These are phyloP conservation scores for Drosophila rubida DNA, from an alignment of 2,888 invertebrate genomes.

Conservation along the genomic window DNA sequence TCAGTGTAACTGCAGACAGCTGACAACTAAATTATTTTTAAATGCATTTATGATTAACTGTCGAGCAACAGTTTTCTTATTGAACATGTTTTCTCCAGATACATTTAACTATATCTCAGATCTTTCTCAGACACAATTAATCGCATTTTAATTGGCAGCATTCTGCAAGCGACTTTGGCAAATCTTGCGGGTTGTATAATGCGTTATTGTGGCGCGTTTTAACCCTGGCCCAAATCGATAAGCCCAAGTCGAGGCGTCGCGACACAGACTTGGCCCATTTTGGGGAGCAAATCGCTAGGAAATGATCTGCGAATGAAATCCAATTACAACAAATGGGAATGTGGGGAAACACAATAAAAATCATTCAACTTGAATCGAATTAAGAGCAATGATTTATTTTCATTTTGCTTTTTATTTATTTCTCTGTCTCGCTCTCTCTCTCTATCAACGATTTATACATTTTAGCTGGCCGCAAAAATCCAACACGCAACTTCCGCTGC, in stretches of 20 bases:
- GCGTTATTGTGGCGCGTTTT: conserved; percentile 6
- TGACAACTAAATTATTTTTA: too few species aligned
- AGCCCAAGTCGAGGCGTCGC: conserved; percentile 11
- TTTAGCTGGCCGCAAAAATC: conserved; percentile 11
- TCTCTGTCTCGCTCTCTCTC: too few species aligned
- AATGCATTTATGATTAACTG: too few species aligned
- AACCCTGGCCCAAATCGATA: conserved; percentile 49
- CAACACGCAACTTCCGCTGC: conserved; percentile 74
- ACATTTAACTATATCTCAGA: neutral
- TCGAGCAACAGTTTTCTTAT: too few species aligned
- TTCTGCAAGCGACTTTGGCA: neutral
- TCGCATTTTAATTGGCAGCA: neutral
- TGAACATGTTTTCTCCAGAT: neutral
- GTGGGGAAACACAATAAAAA: conserved; percentile 43
- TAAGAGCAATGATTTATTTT: conserved; percentile 64
- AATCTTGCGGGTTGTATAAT: conserved; percentile 27
- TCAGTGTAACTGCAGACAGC: too few species aligned
- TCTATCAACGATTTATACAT: conserved; percentile 16
- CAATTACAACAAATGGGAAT: conserved; percentile 33
- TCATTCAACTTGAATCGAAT: conserved; percentile 59
- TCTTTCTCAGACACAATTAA: neutral
- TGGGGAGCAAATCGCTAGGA: conserved; percentile 31
- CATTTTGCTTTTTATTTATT: conserved; percentile 17
- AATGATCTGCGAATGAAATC: conserved; percentile 36
- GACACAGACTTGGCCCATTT: conserved; percentile 5